A percentile compares a stretch with the other conserved stretches of the same genome.
Conservation (phyloP, 2,888 invertebrate species). For the Mystacides longicornis region DNA sequence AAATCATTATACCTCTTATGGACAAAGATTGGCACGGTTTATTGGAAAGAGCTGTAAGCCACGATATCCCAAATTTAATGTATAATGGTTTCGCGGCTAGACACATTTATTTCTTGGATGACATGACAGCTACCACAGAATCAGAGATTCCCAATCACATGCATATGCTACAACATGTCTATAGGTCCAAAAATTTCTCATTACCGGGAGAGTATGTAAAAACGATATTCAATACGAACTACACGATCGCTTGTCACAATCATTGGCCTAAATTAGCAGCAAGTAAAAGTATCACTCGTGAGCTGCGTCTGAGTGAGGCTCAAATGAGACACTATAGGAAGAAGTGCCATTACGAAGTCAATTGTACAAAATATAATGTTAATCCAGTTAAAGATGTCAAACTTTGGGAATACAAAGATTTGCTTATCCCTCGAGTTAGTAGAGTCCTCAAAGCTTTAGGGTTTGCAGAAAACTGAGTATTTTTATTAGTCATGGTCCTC, state of each 20-base stretch:
- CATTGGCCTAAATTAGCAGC: slow-evolving; percentile 68
- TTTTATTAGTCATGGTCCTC: too few species aligned
- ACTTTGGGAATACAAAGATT: slow-evolving; percentile 69
- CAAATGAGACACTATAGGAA: slow-evolving; percentile 91
- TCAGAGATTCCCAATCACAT: slow-evolving; percentile 75
- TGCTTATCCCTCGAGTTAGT: slow-evolving; percentile 39
- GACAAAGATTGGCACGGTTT: slow-evolving; percentile 68
- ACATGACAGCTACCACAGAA: slow-evolving; percentile 68
- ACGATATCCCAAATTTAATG: slow-evolving; percentile 47
- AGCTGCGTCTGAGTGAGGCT: slow-evolving; percentile 73
- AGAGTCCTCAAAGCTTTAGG: neutral
- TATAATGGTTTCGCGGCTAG: slow-evolving; percentile 75
- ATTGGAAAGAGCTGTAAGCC: slow-evolving; percentile 64
- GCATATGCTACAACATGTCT: slow-evolving; percentile 91
- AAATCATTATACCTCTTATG: slow-evolving; percentile 84
- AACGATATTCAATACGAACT: slow-evolving; percentile 87
- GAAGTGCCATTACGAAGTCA: slow-evolving; percentile 81
- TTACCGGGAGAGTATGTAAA: slow-evolving; percentile 90
- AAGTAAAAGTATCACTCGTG: slow-evolving; percentile 39
- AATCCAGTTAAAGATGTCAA: slow-evolving; percentile 66
- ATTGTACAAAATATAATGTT: slow-evolving; percentile 66
- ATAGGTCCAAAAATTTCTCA: slow-evolving; percentile 81
- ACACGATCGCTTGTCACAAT: slow-evolving; percentile 83
- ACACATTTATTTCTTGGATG: slow-evolving; percentile 88
- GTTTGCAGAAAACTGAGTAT: too few species aligned